These are phyloP conservation scores for Clunio marinus DNA, from an alignment of 2,888 invertebrate species.

Conservation along the genomic window DNA sequence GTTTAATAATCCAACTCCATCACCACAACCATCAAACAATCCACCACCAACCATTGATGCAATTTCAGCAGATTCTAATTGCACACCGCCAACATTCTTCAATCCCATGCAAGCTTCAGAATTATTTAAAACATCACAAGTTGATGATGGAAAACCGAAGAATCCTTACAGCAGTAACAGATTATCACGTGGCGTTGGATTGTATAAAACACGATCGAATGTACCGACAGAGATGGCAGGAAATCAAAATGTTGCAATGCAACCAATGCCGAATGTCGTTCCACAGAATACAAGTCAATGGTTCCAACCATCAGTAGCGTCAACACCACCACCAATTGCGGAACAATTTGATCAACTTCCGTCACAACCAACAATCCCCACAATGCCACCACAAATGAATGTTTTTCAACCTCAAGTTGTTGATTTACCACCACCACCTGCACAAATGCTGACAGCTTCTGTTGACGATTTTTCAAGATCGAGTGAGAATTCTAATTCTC, in stretches of 20 bases:
- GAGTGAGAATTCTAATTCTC: not conserved
- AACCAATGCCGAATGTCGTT: not conserved
- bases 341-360: too few relatives aligned
- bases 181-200: conserved; percentile 24
- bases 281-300: not conserved
- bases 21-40: not conserved
- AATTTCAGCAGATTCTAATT: not conserved
- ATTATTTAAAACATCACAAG: conserved; percentile 5
- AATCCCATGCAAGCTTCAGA: conserved; percentile 25
- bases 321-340: not conserved
- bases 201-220: conserved; percentile 8
- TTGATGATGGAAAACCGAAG: conserved; percentile 6
- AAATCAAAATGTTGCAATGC: not conserved
- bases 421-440: not conserved
- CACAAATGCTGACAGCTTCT: not conserved
- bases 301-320: not conserved
- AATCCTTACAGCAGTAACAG: conserved; percentile 35
- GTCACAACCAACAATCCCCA: not conserved
- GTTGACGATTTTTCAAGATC: not conserved
- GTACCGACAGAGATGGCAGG: not conserved
- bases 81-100: conserved; percentile 30
- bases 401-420: not conserved
- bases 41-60: not conserved
- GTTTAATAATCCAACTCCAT: not conserved
- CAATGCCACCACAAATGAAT: not conserved